Base-by-base conservation (phyloP, 2,113 vertebrate genomes). In the Dascyllus trimaculatus region DNA sequence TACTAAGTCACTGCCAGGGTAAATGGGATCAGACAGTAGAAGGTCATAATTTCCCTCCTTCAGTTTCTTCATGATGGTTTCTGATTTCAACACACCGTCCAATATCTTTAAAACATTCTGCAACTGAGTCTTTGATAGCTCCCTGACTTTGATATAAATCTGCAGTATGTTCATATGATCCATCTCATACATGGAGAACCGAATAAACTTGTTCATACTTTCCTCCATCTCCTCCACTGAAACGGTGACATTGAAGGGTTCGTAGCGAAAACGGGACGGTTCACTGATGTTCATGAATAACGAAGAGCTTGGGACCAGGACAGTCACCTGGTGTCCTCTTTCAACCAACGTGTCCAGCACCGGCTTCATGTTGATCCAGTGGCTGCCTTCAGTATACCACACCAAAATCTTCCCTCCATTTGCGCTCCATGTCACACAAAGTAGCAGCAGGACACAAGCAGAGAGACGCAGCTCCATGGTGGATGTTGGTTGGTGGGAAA, bases 351-450 rank as follows among this genome's bases (percentile, higher is more conserved):
- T 71, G 15, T 95, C 93, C 60, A 96, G 74, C 14, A 95, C 54
- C 0, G 46, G 80, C 77, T 95, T 95, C 14, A 95, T 22, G 78
- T 95, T 96, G 26, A 96, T 94, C 94, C 95, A 96, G 60, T 96
- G 96, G 66, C 96, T 96, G 65, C 89, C 88, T 0, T 96, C 95
- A 1, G 86, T 89, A 63, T 93, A 94, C 95, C 94, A 96, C 4
- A 95, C 94, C 22, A 96, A 69, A 9, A 96, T 61, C 2, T 93
- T 95, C 0, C 74, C 93, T 66, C 94, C 92, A 6, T 92, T 73
- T 58, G 77, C 69, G 0, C 81, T 74, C 65, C 77, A 66, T 38
- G 90, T 60, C 4, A 88, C 35, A 72, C 63, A 74, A 3, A 94
- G 43, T 22, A 95, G 59, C 64, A 95, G 62, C 74, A 95, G 78